Percentiles rank a stretch among this genome's conserved stretches.
These are phyloP conservation scores for Suillia variegata DNA, from an alignment of 2,888 invertebrate genomes.

Conservation along the genomic window DNA sequence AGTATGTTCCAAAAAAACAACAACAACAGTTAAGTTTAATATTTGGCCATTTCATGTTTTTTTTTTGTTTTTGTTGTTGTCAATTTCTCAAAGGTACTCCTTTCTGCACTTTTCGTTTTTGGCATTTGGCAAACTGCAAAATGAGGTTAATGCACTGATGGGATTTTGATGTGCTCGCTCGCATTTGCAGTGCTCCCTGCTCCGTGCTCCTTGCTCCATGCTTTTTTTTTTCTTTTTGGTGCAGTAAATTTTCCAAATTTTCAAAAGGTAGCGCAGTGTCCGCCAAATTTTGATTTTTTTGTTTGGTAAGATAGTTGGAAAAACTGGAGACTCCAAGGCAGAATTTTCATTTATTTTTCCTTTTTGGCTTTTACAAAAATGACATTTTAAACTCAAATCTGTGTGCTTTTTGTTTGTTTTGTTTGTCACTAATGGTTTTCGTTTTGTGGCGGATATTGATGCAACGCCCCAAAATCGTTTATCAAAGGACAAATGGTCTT, in stretches of 20 bases:
- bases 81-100: not conserved
- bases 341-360: too few relatives aligned
- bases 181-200: not conserved
- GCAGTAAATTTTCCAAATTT: too few relatives aligned
- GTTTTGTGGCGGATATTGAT: slow-evolving; percentile 53
- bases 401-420: not conserved
- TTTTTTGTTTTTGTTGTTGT: slow-evolving; percentile 1
- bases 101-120: slow-evolving; percentile 19
- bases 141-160: slow-evolving; percentile 51
- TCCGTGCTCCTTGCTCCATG: too few relatives aligned
- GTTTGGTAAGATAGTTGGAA: too few relatives aligned
- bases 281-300: too few relatives aligned
- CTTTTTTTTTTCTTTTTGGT: too few relatives aligned
- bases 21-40: slow-evolving; percentile 5
- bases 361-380: too few relatives aligned
- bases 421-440: slow-evolving; percentile 24
- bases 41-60: too few relatives aligned
- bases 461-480: slow-evolving; percentile 54
- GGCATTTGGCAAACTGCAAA: slow-evolving; percentile 37
- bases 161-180: not conserved
- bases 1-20: slow-evolving; percentile 11
- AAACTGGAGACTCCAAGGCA: too few relatives aligned
- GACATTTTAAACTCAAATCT: too few relatives aligned
- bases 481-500: slow-evolving; percentile 50
- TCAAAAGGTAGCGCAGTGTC: too few relatives aligned